phyloP scores from a whole-genome alignment of 2,797 vertebrate genomes.

The Apogon talboti region DNA sequence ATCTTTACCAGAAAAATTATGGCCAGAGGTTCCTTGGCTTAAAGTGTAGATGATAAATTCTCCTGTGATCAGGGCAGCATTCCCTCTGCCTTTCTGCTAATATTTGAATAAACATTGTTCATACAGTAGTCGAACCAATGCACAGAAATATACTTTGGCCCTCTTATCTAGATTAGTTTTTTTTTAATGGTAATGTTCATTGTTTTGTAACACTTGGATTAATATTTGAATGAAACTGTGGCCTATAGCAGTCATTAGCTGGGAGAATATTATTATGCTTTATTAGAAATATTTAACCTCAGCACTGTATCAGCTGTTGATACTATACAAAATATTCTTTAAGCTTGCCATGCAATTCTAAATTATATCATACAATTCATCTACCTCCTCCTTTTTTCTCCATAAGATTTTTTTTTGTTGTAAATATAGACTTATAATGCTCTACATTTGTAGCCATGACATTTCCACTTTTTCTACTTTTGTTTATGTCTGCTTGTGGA shows the following conservation, averaged over 20 bases:
- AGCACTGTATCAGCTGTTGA: too few species aligned
- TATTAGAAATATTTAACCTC: too few species aligned
- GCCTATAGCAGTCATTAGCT: not conserved
- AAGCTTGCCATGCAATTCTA: too few species aligned
- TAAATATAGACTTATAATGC: too few species aligned
- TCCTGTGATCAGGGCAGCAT: slow-evolving; percentile 29
- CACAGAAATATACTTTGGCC: slow-evolving; percentile 2
- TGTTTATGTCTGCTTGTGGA: too few species aligned
- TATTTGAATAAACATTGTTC: slow-evolving; percentile 34
- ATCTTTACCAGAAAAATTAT: slow-evolving; percentile 56
- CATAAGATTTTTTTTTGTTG: too few species aligned
- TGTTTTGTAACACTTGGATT: slow-evolving; percentile 25
- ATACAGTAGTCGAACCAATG: slow-evolving; percentile 4
- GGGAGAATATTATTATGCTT: not conserved
- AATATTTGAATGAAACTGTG: not conserved
- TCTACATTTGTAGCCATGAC: too few species aligned
- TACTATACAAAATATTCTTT: too few species aligned
- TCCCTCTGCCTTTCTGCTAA: slow-evolving; percentile 35
- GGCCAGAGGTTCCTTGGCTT: slow-evolving; percentile 48
- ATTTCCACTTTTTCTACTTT: too few species aligned
- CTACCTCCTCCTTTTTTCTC: too few species aligned
- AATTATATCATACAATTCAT: too few species aligned
- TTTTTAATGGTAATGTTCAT: slow-evolving; percentile 21
- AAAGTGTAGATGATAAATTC: slow-evolving; percentile 56
- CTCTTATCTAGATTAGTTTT: not conserved